Percentiles rank a stretch among this genome's conserved stretches.
Evolutionary conservation across 2,797 vertebrate species (phyloP).

Genomic region (Lerista edwardsae): DNA sequence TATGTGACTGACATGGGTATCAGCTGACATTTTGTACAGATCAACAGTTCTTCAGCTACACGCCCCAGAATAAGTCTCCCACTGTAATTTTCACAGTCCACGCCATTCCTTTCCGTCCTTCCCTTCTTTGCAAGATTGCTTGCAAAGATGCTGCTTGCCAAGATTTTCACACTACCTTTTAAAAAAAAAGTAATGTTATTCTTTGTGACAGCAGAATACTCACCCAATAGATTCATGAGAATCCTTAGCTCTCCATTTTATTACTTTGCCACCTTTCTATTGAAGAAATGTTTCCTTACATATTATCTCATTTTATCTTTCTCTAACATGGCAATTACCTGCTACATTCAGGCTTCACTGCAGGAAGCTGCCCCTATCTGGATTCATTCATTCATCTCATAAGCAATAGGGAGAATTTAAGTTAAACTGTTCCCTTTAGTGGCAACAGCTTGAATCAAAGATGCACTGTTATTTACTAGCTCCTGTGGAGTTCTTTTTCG

Average conservation of each 20-base stretch:
- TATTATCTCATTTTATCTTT: constrained; percentile 27
- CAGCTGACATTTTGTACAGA: neutral
- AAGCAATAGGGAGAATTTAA: constrained; percentile 14
- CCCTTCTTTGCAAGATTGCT: neutral
- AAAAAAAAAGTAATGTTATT: neutral
- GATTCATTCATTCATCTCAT: neutral
- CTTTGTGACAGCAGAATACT: neutral
- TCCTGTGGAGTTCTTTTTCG: neutral
- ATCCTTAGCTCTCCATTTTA: neutral
- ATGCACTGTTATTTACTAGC: neutral
- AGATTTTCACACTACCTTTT: constrained; percentile 1
- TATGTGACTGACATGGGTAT: neutral
- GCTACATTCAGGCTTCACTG: constrained; percentile 4
- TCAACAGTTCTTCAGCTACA: neutral
- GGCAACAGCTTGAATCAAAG: constrained; percentile 15
- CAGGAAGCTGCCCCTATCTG: neutral
- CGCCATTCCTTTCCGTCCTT: neutral
- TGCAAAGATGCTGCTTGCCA: neutral
- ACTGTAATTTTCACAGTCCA: neutral
- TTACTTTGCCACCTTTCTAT: constrained; percentile 8
- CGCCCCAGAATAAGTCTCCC: neutral
- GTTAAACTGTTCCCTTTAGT: constrained; percentile 10
- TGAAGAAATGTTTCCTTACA: constrained; percentile 25
- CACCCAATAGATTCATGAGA: constrained; percentile 19
- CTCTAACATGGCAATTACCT: neutral